Base-by-base conservation (phyloP, 2,888 invertebrate species). In the Eupithecia inturbata region DNA sequence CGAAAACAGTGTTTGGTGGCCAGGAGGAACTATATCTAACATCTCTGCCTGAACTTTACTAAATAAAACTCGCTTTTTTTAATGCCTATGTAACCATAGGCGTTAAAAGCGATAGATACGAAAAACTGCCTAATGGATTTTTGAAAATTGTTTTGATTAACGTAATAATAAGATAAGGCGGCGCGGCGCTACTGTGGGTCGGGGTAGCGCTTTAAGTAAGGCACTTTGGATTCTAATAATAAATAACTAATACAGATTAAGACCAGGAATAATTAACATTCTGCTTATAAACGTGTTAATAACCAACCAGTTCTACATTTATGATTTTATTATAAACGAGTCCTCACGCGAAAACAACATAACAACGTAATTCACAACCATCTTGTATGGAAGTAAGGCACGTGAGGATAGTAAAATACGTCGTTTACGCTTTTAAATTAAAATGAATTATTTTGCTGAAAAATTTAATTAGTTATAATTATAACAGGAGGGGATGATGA, bases 311-410 rank as follows among this genome's bases (percentile, higher is more conserved):
- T 77, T 73, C 41, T 22, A 60, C 33, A 41, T 72, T 70, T 45
- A 57, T 63, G 31, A 60, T n/a, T 68, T 73, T 66, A 68, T 75
- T 72, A 74, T 63, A 67, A 77, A 74, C 71, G 53, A 26, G 75
- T 70, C 73, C 68, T 41, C 84, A 84, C 82, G 84, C 84, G 66
- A 82, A 68, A 36, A 53, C 22, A 73, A 75, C 78, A 76, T 84
- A 82, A 83, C 36, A 36, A 33, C 12, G 33, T 64, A 64, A 64
- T 64, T 64, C 33, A 64, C 63, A 5, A 33, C 36, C 33, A 14
- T 36, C n/a, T 31, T 69, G n/a, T 41, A 39, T 60, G 66, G 22
- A 41, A 57, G 26, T 22, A 10, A 39, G 36, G 33, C 73, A 68
- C 45, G 67, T 41, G 62, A 60, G 60, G 19, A 36, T 33, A 33